Base-by-base conservation (phyloP, 1,140 invertebrate species). In the Aphidius ervi region DNA sequence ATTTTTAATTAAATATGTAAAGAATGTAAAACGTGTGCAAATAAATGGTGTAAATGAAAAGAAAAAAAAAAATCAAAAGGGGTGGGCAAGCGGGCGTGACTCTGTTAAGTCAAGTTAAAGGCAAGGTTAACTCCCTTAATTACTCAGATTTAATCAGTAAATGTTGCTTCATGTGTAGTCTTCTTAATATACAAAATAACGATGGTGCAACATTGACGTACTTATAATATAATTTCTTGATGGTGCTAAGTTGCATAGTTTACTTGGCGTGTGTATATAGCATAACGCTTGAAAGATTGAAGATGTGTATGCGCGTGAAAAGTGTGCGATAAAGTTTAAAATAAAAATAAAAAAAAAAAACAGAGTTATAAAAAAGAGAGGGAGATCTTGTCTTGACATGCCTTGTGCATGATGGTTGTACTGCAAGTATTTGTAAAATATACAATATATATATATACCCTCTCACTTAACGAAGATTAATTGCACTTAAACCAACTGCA, bases 111-210 rank as follows among this genome's bases (percentile, higher is more conserved):
- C 74, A 74, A 79, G 74, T 76, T 77, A 76, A 31, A 77, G 73
- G 73, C 74, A 71, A 78, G 74, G 76, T 77, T 78, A 76, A 77
- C 74, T 79, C 73, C 77, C 74, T 79, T 79, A 78, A 79, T 79
- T 77, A 79, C 61, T 62, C 54, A 64, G 73, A 77, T 75, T 74
- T 75, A 63, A 66, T 66, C 65, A 65, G 59, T 31, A 4, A 39
- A 58, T 40, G 48, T 10, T 41, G 56, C 54, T 43, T 41, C 42
- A 16, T 56, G 43, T 55, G 46, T 47, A 43, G 42, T 43, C 42
- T 7, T 43, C 5, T 3, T 43, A 43, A 43, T 43, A 10, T 43
- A 48, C 10, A 10, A n/a, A n/a, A n/a, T 1, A n/a, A 48, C 46
- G 46, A 16, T 9, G 23, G 23, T 31, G 23, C 23, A 31, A 31